phyloP scores from a whole-genome alignment of 2,888 invertebrate species.

The Halocaridina rubra region DNA sequence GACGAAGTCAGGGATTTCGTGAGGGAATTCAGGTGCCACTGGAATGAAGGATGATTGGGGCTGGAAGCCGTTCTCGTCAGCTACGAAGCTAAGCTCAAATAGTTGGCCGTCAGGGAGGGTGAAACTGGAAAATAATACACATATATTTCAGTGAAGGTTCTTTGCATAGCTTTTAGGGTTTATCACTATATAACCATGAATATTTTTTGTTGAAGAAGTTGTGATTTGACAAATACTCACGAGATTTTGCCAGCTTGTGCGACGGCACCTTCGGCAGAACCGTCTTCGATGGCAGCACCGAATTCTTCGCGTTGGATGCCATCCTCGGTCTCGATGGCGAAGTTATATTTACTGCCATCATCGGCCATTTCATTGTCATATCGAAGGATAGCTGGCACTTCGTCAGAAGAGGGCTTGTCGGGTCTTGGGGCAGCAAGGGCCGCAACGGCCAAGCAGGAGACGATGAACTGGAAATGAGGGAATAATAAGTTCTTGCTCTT shows the following conservation, averaged over 20 bases:
- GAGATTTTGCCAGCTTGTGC: constrained; percentile 21
- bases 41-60: constrained; percentile 35
- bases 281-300: background rate
- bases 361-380: constrained; percentile 1
- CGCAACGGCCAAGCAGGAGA: background rate
- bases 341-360: constrained; percentile 20
- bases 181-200: too few species aligned
- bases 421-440: background rate
- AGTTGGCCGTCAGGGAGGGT: constrained; percentile 34
- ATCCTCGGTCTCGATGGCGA: constrained; percentile 30
- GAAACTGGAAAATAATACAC: constrained; percentile 12
- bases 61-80: constrained; percentile 42
- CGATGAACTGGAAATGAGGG: background rate
- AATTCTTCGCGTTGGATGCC: constrained; percentile 29
- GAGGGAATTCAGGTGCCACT: constrained; percentile 24
- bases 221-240: constrained; percentile 2
- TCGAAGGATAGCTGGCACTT: background rate
- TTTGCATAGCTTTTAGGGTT: background rate
- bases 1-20: constrained; percentile 36
- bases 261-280: constrained; percentile 7
- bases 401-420: background rate
- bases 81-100: constrained; percentile 36
- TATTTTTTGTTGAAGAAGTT: background rate
- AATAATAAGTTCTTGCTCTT: too few species aligned
- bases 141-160: background rate